phyloP scores from a whole-genome alignment of 2,113 vertebrate species.

The Periophthalmus modestus region DNA sequence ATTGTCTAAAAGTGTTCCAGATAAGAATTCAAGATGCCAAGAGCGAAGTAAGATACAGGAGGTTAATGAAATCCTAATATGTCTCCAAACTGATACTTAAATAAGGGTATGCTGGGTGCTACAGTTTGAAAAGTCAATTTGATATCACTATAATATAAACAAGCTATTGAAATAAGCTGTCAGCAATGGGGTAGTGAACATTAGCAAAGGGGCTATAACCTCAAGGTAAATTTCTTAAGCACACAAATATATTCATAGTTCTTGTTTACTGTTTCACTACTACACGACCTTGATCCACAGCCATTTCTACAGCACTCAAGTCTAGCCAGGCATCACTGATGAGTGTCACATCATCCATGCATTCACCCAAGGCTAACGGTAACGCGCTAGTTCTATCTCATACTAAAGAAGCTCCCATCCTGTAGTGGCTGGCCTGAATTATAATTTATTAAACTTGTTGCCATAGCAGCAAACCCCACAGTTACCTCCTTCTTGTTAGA shows the following conservation, averaged over 20 bases:
- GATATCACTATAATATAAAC: not conserved
- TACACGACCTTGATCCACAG: conserved; percentile 25
- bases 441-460: conserved; percentile 61
- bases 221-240: not conserved
- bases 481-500: conserved; percentile 35
- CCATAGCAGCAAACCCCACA: conserved; percentile 60
- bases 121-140: too few species aligned
- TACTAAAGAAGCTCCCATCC: conserved; percentile 19
- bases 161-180: not conserved
- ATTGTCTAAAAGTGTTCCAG: not conserved
- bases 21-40: not conserved
- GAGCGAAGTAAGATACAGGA: not conserved
- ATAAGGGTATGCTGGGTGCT: too few species aligned
- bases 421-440: conserved; percentile 36
- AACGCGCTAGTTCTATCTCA: conserved; percentile 37
- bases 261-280: not conserved
- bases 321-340: conserved; percentile 48
- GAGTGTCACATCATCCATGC: conserved; percentile 28
- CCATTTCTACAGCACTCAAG: conserved; percentile 56
- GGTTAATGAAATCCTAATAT: not conserved
- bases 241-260: not conserved
- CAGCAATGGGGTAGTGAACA: not conserved
- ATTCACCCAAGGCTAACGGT: conserved; percentile 30
- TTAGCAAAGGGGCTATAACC: not conserved
- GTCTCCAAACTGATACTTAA: not conserved